Base-by-base conservation (phyloP, 2,113 vertebrate genomes). In the Poeciliopsis retropinna region DNA sequence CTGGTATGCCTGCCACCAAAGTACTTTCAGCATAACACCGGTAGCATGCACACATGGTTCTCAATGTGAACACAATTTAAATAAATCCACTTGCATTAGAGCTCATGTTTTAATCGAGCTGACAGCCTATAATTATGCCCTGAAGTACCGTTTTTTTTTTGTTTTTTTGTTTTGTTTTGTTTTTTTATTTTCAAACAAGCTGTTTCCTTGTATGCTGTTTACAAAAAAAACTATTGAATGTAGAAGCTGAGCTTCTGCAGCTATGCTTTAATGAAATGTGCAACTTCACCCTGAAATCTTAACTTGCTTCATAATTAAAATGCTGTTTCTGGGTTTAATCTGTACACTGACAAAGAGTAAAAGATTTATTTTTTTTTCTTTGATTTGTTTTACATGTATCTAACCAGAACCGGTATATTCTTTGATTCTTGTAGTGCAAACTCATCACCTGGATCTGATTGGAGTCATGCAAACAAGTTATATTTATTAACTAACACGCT, bases 401-500 rank as follows among this genome's bases (percentile, higher is more conserved):
- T 41, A 19, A 67, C 41, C 32, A 64, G 51, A 41, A 41, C 27
- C 60, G 60, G 28, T 31, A 31, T 37, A 12, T 64, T 63, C 19
- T 28, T 37, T 39, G 17, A 17, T 15, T 61, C 62, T 44, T 72
- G 28, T 27, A 60, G 30, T 61, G 3, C 19, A 28, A 15, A 63
- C 30, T 39, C n/a, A 65, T 73, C 32, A 44, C 77, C 67, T 63
- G 70, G 77, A 79, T 73, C 71, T 73, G 65, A 22, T 79, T 51
- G 47, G 64, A 68, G 31, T 62, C 27, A 73, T 27, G 14, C 41
- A 69, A 67, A 67, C 30, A 51, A 79, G 41, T 7, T 37, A 17
- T 66, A 72, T 79, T 73, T 66, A 72, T 79, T 79, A 79, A 79
- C 72, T 73, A 79, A 57, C 47, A 60, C 12, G 14, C 60, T 67